Evolutionary conservation across 2,797 vertebrate genomes (phyloP).

Genomic region (Moxostoma hubbsi): DNA sequence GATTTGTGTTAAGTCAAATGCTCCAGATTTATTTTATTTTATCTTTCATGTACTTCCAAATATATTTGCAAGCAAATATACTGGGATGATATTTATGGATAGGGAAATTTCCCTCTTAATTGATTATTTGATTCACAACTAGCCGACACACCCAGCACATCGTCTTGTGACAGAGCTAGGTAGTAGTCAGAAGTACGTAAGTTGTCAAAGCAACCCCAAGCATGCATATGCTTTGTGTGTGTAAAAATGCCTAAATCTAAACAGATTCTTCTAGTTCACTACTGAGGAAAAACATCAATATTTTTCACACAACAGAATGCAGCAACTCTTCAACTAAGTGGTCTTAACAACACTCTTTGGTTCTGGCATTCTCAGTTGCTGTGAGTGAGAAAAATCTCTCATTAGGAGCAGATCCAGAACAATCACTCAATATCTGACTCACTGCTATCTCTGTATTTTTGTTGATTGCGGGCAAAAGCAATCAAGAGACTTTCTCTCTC

Average conservation of each 20-base stretch:
- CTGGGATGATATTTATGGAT: too few species aligned
- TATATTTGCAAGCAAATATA: too few species aligned
- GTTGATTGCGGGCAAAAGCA: constrained; percentile 51
- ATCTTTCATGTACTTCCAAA: too few species aligned
- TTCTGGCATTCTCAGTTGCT: constrained; percentile 15
- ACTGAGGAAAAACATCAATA: background rate
- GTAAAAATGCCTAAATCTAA: background rate
- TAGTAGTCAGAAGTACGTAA: background rate
- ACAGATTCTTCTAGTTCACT: background rate
- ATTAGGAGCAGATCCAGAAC: constrained; percentile 43
- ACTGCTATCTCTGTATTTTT: constrained; percentile 30
- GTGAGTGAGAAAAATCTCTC: constrained; percentile 31
- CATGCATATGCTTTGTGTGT: background rate
- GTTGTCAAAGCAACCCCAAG: too few species aligned
- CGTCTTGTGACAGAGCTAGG: background rate
- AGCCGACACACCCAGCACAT: too few species aligned
- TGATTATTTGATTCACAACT: too few species aligned
- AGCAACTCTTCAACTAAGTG: constrained; percentile 26
- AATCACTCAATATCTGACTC: constrained; percentile 51
- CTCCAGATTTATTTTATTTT: too few species aligned
- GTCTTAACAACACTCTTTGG: constrained; percentile 33
- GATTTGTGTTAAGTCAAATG: too few species aligned
- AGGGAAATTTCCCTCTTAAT: too few species aligned
- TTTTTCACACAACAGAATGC: constrained; percentile 1
- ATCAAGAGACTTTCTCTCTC: constrained; percentile 43